Conservation (phyloP, 1,140 invertebrate genomes). For the Aphidius gifuensis region DNA sequence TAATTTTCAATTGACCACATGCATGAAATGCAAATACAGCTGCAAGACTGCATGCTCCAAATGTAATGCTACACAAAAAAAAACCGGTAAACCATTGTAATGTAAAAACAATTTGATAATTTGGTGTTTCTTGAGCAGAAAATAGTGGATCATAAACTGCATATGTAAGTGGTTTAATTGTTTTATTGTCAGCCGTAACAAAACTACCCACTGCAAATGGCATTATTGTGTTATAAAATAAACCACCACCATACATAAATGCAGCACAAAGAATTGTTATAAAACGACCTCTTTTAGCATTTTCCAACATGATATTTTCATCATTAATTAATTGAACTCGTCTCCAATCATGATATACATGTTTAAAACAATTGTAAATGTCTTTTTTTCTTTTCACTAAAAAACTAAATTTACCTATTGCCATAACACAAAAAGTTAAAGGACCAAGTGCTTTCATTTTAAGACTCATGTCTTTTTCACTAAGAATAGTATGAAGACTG, state of each 20-base stretch:
- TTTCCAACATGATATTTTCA: conserved; percentile 24
- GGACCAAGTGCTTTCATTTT: conserved; percentile 35
- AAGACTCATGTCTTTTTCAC: conserved; percentile 27
- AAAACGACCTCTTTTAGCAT: conserved; percentile 25
- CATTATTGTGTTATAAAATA: conserved; percentile 43
- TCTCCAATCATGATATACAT: conserved; percentile 30
- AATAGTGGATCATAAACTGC: conserved; percentile 28
- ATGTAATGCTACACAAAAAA: conserved; percentile 29
- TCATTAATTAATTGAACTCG: conserved; percentile 19
- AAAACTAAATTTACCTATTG: conserved; percentile 30
- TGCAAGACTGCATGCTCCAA: conserved; percentile 27
- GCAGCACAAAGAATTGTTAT: conserved; percentile 29
- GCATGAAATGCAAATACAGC: conserved; percentile 30
- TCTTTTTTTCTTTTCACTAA: conserved; percentile 16
- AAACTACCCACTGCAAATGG: conserved; percentile 33
- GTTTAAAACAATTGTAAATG: conserved; percentile 20
- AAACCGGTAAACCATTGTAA: conserved; percentile 30
- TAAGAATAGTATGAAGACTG: conserved; percentile 29
- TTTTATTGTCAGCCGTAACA: conserved; percentile 30
- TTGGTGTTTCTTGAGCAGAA: conserved; percentile 25
- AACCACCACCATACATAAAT: conserved; percentile 42
- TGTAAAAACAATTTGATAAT: conserved; percentile 27
- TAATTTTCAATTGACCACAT: conserved; percentile 31
- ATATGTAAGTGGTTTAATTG: conserved; percentile 23
- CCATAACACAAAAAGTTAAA: conserved; percentile 33